A percentile compares a stretch with the other conserved stretches of the same genome.
Evolutionary conservation across 2,888 invertebrate genomes (phyloP).

Genomic region (Linnaemya vulpina): DNA sequence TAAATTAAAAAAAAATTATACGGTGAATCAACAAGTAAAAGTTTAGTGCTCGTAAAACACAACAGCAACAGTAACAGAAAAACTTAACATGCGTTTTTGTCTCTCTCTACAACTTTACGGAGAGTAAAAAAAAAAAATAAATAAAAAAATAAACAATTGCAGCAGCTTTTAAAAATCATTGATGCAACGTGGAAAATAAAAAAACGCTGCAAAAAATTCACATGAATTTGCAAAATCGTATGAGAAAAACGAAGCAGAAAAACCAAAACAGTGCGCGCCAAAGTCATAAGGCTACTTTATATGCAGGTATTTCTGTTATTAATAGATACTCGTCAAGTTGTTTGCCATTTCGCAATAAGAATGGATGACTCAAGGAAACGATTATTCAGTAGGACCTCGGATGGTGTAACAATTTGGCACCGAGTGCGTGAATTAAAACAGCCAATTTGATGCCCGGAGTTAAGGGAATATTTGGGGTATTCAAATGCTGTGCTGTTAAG

Average conservation of each 20-base stretch:
- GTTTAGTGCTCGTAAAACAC: constrained; percentile 1
- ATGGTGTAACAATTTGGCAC: no score
- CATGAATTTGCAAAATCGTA: constrained; percentile 10
- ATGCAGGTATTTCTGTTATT: background rate
- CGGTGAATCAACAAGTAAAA: constrained; percentile 55
- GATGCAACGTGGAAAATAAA: constrained; percentile 33
- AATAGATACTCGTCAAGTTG: no score
- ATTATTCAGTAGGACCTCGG: no score
- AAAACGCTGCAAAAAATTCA: background rate
- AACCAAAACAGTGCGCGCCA: background rate
- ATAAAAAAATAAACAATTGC: background rate
- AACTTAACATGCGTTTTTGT: background rate
- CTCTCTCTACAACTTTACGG: background rate
- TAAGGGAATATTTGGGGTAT: no score
- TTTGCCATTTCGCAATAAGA: no score
- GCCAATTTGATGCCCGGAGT: no score
- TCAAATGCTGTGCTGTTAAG: no score
- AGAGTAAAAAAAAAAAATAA: background rate
- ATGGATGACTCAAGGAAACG: no score
- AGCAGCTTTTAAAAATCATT: constrained; percentile 19
- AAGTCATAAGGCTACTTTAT: background rate
- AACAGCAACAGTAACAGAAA: constrained; percentile 19
- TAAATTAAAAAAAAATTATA: constrained; percentile 23
- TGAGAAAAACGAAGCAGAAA: background rate
- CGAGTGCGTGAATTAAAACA: no score